Base-by-base conservation (phyloP, 2,113 vertebrate species). In the Papio anubis region DNA sequence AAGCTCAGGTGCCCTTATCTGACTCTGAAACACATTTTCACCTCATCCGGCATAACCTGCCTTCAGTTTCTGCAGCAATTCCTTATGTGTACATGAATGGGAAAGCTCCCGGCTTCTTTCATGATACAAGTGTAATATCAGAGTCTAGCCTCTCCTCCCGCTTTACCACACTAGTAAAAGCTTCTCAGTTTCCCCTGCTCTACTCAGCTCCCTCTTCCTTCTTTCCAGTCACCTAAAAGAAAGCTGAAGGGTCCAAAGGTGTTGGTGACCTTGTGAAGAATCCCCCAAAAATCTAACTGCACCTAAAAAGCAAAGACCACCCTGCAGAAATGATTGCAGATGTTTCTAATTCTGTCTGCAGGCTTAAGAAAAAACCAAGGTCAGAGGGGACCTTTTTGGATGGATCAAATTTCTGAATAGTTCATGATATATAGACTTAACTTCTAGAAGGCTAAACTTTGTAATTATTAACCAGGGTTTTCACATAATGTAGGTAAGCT, bases 1-100 rank as follows among this genome's bases (percentile, higher is more conserved):
- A 68, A 96, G 90, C 88, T 91, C 43, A 5, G 57, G 70, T 95
- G 97, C 89, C 98, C 97, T 97, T 64, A 95, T 45, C 17, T 97
- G 98, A 97, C 98, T 97, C 86, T 14, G 40, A 93, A 96, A 86
- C 95, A 43, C 35, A 17, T 30, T 73, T 86, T 96, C 88, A 68
- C 96, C 79, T 89, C 95, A 90, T 18, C 55, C 14, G 59, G 76
- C 68, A 59, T 32, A 45, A 45, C 14, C 14, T 82, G 59, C 20
- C 80, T 93, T 68, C 83, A 50, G 32, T 43, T 96, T 66, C 93
- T 40, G 55, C 81, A 88, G 52, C 70, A n/a, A 8, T 73, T 88
- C 16, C 81, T 81, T 64, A 32, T 57, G 55, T 2, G 66, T 84
- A 25, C 13, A 14, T 40, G 91, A 90, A 70, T 27, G 84, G 32